phyloP scores from a whole-genome alignment of 1,140 invertebrate genomes.

The Tetramorium alpestre region DNA sequence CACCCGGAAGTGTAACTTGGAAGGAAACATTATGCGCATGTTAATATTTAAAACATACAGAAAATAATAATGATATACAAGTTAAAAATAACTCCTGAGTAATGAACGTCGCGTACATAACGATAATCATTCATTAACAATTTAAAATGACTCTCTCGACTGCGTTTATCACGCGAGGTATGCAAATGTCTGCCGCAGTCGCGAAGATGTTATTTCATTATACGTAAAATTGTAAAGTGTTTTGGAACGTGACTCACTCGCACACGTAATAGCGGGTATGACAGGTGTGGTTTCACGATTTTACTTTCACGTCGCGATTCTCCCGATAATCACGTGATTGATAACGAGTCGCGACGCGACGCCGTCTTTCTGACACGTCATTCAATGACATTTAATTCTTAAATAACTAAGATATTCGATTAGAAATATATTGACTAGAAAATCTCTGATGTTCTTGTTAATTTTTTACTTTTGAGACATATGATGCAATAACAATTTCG shows the following conservation, averaged over 20 bases:
- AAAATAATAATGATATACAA: conserved; percentile 47
- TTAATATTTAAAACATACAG: neutral
- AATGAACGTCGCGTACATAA: neutral
- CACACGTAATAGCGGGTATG: conserved; percentile 12
- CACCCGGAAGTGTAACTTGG: neutral
- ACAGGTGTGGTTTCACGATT: conserved; percentile 1
- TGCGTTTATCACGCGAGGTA: conserved; percentile 14
- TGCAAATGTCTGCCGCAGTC: conserved; percentile 8
- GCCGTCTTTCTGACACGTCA: neutral
- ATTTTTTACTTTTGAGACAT: neutral
- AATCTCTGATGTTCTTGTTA: neutral
- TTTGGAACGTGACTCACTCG: conserved; percentile 20
- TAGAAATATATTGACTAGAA: neutral
- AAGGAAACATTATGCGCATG: neutral
- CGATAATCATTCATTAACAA: conserved; percentile 41
- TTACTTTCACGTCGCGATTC: conserved; percentile 21
- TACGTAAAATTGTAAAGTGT: neutral
- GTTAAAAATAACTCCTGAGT: conserved; percentile 8
- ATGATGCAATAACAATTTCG: neutral
- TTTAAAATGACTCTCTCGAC: conserved; percentile 15
- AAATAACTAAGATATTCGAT: neutral
- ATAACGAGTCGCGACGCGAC: neutral
- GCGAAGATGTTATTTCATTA: conserved; percentile 14
- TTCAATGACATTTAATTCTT: conserved; percentile 6
- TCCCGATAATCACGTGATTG: conserved; percentile 33